Conservation (phyloP, 2,113 vertebrate genomes). For the Eidolon helvum region DNA sequence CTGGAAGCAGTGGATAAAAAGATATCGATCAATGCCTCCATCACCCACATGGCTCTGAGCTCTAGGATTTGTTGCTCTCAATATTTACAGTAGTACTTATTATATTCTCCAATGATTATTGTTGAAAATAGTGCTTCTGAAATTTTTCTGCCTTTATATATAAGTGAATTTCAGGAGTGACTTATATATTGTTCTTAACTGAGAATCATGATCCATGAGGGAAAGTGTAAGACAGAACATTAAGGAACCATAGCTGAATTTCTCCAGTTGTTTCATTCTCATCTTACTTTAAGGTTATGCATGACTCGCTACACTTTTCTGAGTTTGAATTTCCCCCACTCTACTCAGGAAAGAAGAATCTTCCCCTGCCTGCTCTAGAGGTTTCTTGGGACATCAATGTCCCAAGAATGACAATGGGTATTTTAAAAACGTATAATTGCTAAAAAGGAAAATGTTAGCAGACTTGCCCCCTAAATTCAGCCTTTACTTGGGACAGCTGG, state of each 20-base stretch:
- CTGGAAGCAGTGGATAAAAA: not conserved
- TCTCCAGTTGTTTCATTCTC: not conserved
- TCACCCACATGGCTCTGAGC: not conserved
- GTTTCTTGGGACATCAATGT: not conserved
- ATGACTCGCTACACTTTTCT: not conserved
- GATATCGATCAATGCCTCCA: not conserved
- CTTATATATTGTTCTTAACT: not conserved
- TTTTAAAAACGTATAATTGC: not conserved
- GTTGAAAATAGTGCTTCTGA: slow-evolving; percentile 9
- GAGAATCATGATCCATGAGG: slow-evolving; percentile 5
- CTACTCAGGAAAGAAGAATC: not conserved
- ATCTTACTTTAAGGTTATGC: not conserved
- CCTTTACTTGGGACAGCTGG: not conserved
- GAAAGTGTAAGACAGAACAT: not conserved
- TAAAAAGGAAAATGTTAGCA: not conserved
- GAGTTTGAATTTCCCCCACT: not conserved
- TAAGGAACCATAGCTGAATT: not conserved
- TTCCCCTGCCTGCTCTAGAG: not conserved
- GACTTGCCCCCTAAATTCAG: not conserved
- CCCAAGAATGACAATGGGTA: not conserved
- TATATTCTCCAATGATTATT: not conserved
- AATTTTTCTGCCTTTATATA: not conserved
- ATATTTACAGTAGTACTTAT: not conserved
- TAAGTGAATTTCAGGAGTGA: not conserved
- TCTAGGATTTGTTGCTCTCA: not conserved